phyloP scores from a whole-genome alignment of 2,888 invertebrate genomes.

The Brachyopa scutellaris region DNA sequence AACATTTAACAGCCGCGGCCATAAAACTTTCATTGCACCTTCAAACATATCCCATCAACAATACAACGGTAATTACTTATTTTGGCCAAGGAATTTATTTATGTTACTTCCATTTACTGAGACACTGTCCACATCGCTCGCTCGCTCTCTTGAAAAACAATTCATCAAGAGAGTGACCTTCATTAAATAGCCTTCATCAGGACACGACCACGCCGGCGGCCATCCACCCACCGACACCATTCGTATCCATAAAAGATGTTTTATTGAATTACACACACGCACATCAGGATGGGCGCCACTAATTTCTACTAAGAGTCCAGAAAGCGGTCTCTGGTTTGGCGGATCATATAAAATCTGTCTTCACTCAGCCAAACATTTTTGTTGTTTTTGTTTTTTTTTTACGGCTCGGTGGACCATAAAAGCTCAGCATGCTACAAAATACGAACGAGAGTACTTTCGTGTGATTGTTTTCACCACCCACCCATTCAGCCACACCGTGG shows the following conservation, averaged over 20 bases:
- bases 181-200: conserved; percentile 50
- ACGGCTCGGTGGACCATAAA: conserved; percentile 50
- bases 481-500: conserved; percentile 3
- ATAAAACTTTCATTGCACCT: conserved; percentile 61
- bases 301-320: conserved; percentile 32
- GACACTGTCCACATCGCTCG: conserved; percentile 2
- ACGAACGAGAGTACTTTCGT: conserved; percentile 28
- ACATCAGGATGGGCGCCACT: conserved; percentile 37
- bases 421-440: conserved; percentile 54
- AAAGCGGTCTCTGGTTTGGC: background rate
- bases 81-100: conserved; percentile 41
- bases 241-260: conserved; percentile 54
- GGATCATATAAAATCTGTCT: conserved; percentile 49
- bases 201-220: background rate
- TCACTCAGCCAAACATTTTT: conserved; percentile 32
- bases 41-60: conserved; percentile 38
- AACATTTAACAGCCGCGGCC: conserved; percentile 59
- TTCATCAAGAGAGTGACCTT: conserved; percentile 60
- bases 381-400: too few species aligned
- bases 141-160: conserved; percentile 6
- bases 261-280: conserved; percentile 69
- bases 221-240: background rate
- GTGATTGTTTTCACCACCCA: conserved; percentile 42
- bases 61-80: conserved; percentile 23
- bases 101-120: conserved; percentile 29